These are phyloP conservation scores for Pachyuromys duprasi DNA, from an alignment of 2,797 vertebrate genomes.

Conservation along the genomic window DNA sequence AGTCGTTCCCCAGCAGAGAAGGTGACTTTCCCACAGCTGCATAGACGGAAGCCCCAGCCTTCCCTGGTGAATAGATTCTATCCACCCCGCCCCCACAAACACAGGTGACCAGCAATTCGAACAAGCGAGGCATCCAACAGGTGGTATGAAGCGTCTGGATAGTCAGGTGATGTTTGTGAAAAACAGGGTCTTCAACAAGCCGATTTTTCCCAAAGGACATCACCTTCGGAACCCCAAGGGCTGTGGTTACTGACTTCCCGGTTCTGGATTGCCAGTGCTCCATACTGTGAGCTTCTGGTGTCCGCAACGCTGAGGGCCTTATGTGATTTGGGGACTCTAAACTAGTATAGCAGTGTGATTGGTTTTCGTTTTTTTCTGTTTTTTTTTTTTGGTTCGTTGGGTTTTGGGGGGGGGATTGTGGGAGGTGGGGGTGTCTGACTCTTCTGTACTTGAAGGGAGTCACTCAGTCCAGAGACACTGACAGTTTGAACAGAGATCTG, in stretches of 20 bases:
- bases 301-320: not conserved
- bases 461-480: not conserved
- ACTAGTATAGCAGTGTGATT: not conserved
- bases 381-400: no score
- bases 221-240: not conserved
- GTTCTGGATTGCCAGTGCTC: not conserved
- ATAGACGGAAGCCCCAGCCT: not conserved
- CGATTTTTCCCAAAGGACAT: not conserved
- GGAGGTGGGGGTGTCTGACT: not conserved
- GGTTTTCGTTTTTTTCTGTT: no score
- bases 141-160: not conserved
- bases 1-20: not conserved
- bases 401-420: no score
- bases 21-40: not conserved
- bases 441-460: not conserved
- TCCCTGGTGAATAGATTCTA: no score
- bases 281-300: not conserved
- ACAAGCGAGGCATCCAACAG: not conserved
- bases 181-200: slow-evolving; percentile 5
- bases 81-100: not conserved
- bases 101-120: not conserved
- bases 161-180: not conserved
- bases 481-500: not conserved
- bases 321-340: not conserved
- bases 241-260: not conserved